Evolutionary conservation across 2,797 vertebrate species (phyloP).

Genomic region (Trachops cirrhosus): DNA sequence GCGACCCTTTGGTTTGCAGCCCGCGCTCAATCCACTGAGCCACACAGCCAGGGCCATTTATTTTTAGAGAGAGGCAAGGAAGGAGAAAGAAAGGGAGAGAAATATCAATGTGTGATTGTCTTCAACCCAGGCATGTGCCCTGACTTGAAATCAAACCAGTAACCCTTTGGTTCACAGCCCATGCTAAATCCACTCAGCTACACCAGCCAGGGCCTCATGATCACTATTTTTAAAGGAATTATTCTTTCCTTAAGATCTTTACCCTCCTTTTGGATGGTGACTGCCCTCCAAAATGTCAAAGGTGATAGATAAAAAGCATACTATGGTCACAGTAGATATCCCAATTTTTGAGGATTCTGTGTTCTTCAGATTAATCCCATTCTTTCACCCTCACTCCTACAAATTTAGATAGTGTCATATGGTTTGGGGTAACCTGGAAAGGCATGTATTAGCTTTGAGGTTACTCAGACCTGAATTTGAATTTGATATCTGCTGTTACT

Average conservation of each 20-base stretch:
- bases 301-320: background rate
- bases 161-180: too few species aligned
- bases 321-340: background rate
- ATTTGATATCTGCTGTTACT: background rate
- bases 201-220: background rate
- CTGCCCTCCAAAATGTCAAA: background rate
- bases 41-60: too few species aligned
- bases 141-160: too few species aligned
- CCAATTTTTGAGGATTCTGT: background rate
- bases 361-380: background rate
- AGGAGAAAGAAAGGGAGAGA: too few species aligned
- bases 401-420: background rate
- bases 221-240: background rate
- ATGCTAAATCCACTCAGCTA: too few species aligned
- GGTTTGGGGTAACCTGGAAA: background rate
- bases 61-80: too few species aligned
- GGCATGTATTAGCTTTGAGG: background rate
- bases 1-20: too few species aligned
- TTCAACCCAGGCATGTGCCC: too few species aligned
- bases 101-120: too few species aligned
- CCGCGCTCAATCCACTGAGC: too few species aligned
- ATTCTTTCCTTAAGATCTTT: background rate
- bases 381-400: background rate
- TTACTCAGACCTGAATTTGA: background rate
- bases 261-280: background rate